These are phyloP conservation scores for Probaryconus sp. DNA, from an alignment of 1,140 invertebrate species.

Conservation along the genomic window DNA sequence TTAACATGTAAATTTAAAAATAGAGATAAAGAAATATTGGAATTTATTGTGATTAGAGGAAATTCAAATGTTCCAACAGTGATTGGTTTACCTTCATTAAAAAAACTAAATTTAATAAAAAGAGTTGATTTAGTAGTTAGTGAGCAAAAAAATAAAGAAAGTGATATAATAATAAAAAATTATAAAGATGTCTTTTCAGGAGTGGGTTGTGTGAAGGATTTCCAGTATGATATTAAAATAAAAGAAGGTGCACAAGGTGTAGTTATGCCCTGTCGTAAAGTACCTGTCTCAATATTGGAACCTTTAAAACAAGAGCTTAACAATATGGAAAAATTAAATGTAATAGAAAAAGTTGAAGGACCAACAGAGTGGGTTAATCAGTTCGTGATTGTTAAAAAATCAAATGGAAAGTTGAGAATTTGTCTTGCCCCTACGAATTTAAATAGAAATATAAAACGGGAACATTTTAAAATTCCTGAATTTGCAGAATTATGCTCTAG, in stretches of 20 bases:
- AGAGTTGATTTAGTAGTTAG: constrained; percentile 40
- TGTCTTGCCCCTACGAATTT: not conserved
- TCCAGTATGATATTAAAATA: constrained; percentile 19
- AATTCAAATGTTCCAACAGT: constrained; percentile 42
- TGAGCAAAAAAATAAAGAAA: constrained; percentile 1
- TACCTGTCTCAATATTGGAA: constrained; percentile 66
- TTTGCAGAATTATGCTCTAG: not conserved
- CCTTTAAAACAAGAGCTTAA: constrained; percentile 63
- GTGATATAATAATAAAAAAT: constrained; percentile 31
- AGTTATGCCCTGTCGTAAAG: constrained; percentile 62
- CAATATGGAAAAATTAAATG: constrained; percentile 39
- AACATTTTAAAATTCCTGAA: not conserved
- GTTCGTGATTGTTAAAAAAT: constrained; percentile 72
- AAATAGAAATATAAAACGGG: not conserved
- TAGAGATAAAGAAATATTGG: constrained; percentile 21
- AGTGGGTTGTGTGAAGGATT: constrained; percentile 7
- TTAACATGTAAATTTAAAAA: constrained; percentile 46
- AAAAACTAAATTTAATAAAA: constrained; percentile 51
- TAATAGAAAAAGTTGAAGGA: constrained; percentile 64
- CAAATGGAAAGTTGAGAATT: constrained; percentile 52
- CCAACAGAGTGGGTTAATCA: constrained; percentile 72
- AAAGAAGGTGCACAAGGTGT: constrained; percentile 50
- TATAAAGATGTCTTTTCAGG: constrained; percentile 24
- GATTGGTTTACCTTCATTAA: constrained; percentile 36
- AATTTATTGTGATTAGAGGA: constrained; percentile 47